phyloP scores from a whole-genome alignment of 2,888 invertebrate genomes.

The Horisme vitalbata region DNA sequence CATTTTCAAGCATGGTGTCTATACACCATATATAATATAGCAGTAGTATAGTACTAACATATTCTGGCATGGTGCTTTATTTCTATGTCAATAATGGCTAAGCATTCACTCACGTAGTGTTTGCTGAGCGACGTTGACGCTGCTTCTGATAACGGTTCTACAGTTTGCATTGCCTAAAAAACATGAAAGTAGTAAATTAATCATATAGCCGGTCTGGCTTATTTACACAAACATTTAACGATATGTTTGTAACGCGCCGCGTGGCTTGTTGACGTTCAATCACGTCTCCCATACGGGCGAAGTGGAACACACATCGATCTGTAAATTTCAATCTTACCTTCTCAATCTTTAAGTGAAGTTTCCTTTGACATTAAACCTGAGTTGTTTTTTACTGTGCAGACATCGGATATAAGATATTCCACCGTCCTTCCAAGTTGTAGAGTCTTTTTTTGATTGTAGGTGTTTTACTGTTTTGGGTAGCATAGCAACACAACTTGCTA shows the following conservation, averaged over 20 bases:
- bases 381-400: constrained; percentile 30
- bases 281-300: constrained; percentile 40
- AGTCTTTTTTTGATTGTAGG: constrained; percentile 38
- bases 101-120: constrained; percentile 19
- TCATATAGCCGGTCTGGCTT: constrained; percentile 21
- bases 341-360: constrained; percentile 36
- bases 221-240: constrained; percentile 49
- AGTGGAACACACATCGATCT: constrained; percentile 37
- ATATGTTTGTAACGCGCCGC: constrained; percentile 42
- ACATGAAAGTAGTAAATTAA: constrained; percentile 19
- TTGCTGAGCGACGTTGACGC: constrained; percentile 9
- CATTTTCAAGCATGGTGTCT: too few relatives aligned
- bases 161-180: constrained; percentile 14
- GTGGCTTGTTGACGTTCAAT: constrained; percentile 41
- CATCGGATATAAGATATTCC: constrained; percentile 30
- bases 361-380: constrained; percentile 28
- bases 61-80: too few relatives aligned
- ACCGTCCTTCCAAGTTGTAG: constrained; percentile 31
- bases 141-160: constrained; percentile 13
- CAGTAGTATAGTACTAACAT: too few relatives aligned
- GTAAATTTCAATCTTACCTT: constrained; percentile 32
- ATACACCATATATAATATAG: too few relatives aligned
- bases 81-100: too few relatives aligned
- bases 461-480: too few relatives aligned
- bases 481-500: constrained; percentile 53